Percentiles rank a stretch among this genome's conserved stretches.
These are phyloP conservation scores for Anarhynchus alexandrinus DNA, from an alignment of 2,113 vertebrate species.

Conservation along the genomic window DNA sequence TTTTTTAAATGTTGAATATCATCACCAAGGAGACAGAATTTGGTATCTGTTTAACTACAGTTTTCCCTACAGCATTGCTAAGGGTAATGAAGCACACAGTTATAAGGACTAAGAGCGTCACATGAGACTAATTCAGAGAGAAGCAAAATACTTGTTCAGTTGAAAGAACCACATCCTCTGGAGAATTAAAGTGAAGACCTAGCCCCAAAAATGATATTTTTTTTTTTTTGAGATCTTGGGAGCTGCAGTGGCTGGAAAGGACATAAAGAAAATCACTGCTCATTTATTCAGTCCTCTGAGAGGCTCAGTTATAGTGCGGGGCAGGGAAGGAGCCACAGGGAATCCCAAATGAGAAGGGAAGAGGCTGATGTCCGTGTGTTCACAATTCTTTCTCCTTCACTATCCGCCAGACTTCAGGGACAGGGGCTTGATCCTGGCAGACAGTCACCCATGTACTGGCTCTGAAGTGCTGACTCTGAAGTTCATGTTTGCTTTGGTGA, in stretches of 20 bases:
- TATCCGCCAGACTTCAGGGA: background rate
- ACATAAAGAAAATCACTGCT: background rate
- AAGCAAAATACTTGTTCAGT: background rate
- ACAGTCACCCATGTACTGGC: background rate
- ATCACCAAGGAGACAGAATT: background rate
- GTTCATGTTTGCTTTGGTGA: rapidly evolving
- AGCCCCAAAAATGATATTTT: background rate
- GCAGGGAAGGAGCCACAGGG: background rate
- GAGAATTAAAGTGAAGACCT: background rate
- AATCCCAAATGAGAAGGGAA: background rate
- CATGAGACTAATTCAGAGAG: background rate
- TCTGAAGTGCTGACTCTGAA: background rate
- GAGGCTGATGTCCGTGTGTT: background rate
- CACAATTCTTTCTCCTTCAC: background rate
- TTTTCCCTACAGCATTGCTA: background rate
- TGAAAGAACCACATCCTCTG: rapidly evolving
- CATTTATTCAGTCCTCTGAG: background rate
- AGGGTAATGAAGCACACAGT: background rate
- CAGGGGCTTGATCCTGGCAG: background rate
- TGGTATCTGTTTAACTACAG: background rate
- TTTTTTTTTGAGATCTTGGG: background rate
- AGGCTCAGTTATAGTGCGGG: no score
- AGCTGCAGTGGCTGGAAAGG: background rate
- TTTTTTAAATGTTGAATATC: background rate
- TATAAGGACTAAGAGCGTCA: background rate